Percentiles rank a stretch among this genome's conserved stretches.
Evolutionary conservation across 2,888 invertebrate genomes (phyloP).

Genomic region (Oligia fasciuncula): DNA sequence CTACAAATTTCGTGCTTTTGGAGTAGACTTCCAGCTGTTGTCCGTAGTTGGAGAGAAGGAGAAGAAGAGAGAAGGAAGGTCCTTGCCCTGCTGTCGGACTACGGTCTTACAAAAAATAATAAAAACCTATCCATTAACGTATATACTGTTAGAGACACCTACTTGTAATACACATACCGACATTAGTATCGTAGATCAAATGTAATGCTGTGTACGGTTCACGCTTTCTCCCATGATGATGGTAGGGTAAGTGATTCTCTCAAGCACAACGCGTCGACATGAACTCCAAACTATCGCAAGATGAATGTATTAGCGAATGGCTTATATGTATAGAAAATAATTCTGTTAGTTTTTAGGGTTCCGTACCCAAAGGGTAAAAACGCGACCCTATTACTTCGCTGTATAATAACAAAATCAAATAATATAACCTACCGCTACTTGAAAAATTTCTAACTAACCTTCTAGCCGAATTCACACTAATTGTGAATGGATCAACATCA

Average conservation of each 20-base stretch:
- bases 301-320: background rate
- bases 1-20: no score
- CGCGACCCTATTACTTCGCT: no score
- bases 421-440: no score
- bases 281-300: slow-evolving; percentile 6
- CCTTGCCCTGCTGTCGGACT: no score
- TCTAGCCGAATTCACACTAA: no score
- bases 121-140: background rate
- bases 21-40: no score
- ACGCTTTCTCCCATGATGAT: slow-evolving; percentile 45
- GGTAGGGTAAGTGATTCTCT: slow-evolving; percentile 32
- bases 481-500: no score
- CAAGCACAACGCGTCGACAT: background rate
- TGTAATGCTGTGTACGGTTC: slow-evolving; percentile 22
- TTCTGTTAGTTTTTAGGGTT: no score
- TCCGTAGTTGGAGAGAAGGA: background rate
- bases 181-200: slow-evolving; percentile 13
- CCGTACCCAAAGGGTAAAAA: no score
- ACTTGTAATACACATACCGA: background rate
- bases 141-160: background rate
- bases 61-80: background rate
- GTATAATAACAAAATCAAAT: no score
- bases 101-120: background rate
- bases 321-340: no score
- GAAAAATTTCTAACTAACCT: no score